Evolutionary conservation across 2,888 invertebrate species (phyloP), one percentile per base, ranked within the genome.

Genomic region (Parnassius glacialis): DNA sequence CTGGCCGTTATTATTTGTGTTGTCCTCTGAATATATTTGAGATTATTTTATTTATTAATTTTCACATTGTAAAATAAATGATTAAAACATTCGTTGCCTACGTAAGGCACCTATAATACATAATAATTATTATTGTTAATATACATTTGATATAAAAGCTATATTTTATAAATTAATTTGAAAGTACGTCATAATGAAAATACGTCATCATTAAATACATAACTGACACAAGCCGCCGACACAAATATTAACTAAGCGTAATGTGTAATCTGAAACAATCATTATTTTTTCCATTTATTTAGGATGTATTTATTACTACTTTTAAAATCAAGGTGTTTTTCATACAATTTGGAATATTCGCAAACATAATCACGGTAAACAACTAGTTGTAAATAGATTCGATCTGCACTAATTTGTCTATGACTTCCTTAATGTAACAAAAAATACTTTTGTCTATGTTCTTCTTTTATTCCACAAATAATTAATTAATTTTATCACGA

Each of bases 351-450:
- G 11, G 54, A 10, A 12, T 12, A 11, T 10, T n/a, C 53, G 34
- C 16, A 34, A 10, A 34, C 56, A 41, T 10, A 41, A 42, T 16
- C 41, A 34, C 34, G 44, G 47, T 34, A 52, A 45, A 12, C 42
- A 42, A 43, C 42, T 57, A 57, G 13, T 47, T 41, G 54, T 41
- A 52, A 71, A 74, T 78, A 81, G 90, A 90, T 90, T 85, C 76
- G 82, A 90, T 90, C 91, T 85, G 77, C 76, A 83, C 86, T 85
- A 87, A 90, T 90, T 90, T 90, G 90, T 91, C 91, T 90, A 88
- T 87, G 90, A 83, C 84, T 78, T 67, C 67, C 64, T 62, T 60
- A 66, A 64, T 44, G 59, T 55, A 51, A 59, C 62, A 61, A 52
- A 56, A 65, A 63, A 42, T 60, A 56, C 57, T 55, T 20, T 54